Evolutionary conservation across 2,113 vertebrate genomes (phyloP).

Genomic region (Leptocoma aspasia): DNA sequence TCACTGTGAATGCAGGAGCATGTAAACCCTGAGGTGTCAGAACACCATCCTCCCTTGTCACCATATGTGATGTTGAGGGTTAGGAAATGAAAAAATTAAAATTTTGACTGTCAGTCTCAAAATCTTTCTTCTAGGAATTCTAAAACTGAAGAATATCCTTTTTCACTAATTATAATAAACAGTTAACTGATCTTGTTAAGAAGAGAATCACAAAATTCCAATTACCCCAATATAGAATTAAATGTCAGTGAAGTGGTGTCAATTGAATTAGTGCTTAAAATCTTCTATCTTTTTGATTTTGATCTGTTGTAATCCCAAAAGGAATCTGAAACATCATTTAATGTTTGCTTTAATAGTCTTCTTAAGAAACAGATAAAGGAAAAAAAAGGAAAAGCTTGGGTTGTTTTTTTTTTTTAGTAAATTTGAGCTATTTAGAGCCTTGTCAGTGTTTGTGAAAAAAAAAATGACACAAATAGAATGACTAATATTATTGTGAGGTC

Average conservation of each 20-base stretch:
- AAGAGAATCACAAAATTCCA: neutral
- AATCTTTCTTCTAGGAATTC: neutral
- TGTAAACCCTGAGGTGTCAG: neutral
- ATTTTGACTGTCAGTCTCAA: neutral
- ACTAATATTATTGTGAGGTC: neutral
- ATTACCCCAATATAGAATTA: neutral
- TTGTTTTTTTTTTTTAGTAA: neutral
- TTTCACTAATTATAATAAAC: neutral
- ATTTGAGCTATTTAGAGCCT: neutral
- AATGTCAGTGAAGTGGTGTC: neutral
- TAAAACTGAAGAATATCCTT: neutral
- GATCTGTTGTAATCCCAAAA: neutral
- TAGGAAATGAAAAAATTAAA: neutral
- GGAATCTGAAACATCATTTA: neutral
- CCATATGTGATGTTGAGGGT: fast-evolving
- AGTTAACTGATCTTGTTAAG: neutral
- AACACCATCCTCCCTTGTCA: neutral
- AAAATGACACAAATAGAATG: neutral
- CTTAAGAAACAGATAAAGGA: neutral
- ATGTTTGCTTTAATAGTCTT: neutral
- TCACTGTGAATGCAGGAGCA: neutral
- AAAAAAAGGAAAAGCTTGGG: neutral
- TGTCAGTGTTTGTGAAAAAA: neutral
- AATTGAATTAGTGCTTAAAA: neutral
- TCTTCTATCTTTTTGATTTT: neutral